A percentile compares a stretch with the other conserved stretches of the same genome.
Conservation (phyloP, 2,888 invertebrate species). For the Tiphia femorata region DNA sequence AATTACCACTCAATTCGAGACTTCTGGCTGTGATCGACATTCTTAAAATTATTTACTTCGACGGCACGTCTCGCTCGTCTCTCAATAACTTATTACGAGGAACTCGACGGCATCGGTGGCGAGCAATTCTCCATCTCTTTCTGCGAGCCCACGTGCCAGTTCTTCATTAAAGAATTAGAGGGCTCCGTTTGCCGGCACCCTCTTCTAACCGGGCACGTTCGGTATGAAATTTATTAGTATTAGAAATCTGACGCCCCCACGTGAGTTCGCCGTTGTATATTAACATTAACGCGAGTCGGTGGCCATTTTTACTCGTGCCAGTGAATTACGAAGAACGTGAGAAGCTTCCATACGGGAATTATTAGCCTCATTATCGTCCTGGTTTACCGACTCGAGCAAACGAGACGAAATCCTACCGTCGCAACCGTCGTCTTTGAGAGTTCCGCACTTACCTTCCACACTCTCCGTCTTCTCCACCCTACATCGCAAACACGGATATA, state of each 20-base stretch:
- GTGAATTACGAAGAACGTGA: slow-evolving; percentile 61
- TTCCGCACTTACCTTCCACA: background rate
- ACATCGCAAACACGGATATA: too few species aligned
- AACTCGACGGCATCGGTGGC: too few species aligned
- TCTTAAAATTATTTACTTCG: too few species aligned
- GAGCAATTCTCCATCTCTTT: background rate
- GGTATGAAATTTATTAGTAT: slow-evolving; percentile 60
- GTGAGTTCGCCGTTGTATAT: slow-evolving; percentile 54
- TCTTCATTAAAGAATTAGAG: slow-evolving; percentile 47
- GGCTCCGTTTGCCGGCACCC: slow-evolving; percentile 35
- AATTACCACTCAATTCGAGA: too few species aligned
- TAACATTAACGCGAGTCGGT: slow-evolving; percentile 57
- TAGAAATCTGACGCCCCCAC: slow-evolving; percentile 58
- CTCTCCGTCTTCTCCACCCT: too few species aligned
- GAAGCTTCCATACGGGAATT: slow-evolving; percentile 55
- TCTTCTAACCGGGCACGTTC: slow-evolving; percentile 45
- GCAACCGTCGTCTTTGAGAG: background rate
- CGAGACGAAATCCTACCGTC: slow-evolving; percentile 19
- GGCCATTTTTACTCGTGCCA: slow-evolving; percentile 54
- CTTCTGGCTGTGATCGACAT: too few species aligned
- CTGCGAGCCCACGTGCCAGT: slow-evolving; percentile 29
- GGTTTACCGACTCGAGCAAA: slow-evolving; percentile 27
- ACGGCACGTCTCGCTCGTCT: too few species aligned
- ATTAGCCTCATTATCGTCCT: slow-evolving; percentile 56
- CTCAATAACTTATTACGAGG: too few species aligned